phyloP scores from a whole-genome alignment of 2,113 vertebrate genomes.

The Pantherophis guttatus region DNA sequence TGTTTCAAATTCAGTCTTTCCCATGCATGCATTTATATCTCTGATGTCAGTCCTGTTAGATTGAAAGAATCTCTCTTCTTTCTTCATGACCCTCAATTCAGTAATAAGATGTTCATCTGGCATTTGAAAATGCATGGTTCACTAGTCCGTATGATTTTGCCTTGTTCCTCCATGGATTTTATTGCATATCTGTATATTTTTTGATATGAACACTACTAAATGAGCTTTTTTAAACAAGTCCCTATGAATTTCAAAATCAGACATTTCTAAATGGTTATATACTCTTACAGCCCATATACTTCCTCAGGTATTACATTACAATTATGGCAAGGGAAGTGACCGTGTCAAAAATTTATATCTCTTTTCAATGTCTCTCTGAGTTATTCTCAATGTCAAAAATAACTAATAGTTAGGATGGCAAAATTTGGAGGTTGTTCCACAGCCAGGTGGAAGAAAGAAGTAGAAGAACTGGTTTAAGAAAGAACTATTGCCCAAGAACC shows the following conservation, averaged over 20 bases:
- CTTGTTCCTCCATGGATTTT: not conserved
- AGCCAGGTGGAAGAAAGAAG: not conserved
- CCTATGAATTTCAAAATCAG: constrained; percentile 23
- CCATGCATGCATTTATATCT: not conserved
- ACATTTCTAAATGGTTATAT: not conserved
- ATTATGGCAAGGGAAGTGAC: not conserved
- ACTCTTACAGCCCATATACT: not conserved
- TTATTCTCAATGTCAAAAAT: constrained; percentile 6
- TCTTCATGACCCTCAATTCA: constrained; percentile 7
- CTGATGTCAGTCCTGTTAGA: not conserved
- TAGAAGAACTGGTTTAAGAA: not conserved
- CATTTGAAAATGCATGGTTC: constrained; percentile 1
- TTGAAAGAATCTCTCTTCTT: not conserved
- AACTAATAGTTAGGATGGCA: not conserved
- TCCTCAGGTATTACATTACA: not conserved
- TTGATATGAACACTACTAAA: constrained; percentile 20
- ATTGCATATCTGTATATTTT: not conserved
- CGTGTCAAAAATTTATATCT: constrained; percentile 1
- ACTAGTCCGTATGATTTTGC: constrained; percentile 17
- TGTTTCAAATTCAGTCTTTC: not conserved
- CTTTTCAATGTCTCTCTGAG: not conserved
- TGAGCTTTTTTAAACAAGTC: not conserved
- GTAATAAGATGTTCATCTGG: constrained; percentile 14
- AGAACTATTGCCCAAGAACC: not conserved
- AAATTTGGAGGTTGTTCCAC: not conserved